Conservation (phyloP, 2,797 vertebrate species). For the Glossophaga mutica region DNA sequence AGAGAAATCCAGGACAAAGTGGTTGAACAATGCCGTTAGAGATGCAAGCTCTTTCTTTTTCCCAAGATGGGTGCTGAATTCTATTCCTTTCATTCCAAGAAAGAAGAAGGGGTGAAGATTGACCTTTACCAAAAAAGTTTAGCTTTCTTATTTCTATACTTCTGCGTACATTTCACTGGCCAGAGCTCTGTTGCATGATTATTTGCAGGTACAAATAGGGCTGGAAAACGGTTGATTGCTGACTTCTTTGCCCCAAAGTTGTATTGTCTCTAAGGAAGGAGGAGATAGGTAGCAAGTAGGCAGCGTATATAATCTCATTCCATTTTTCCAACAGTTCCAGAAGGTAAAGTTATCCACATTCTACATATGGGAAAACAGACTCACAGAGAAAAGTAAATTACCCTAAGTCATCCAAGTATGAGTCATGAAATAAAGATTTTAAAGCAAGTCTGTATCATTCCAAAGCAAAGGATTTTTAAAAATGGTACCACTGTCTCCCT, state of each 20-base stretch:
- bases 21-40: too few species aligned
- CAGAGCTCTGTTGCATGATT: not conserved
- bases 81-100: not conserved
- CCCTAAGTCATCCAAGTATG: slow-evolving; percentile 44
- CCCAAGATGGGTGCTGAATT: not conserved
- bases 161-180: not conserved
- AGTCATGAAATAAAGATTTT: slow-evolving; percentile 49
- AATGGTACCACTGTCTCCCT: slow-evolving; percentile 18
- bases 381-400: slow-evolving; percentile 20
- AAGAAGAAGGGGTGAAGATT: not conserved
- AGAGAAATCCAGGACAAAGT: not conserved
- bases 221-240: not conserved
- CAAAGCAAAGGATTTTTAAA: slow-evolving; percentile 27
- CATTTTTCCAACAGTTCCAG: not conserved
- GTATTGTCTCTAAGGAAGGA: not conserved
- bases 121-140: not conserved
- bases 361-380: not conserved
- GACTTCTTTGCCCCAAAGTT: not conserved
- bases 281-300: not conserved
- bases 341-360: not conserved
- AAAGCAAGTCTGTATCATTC: slow-evolving; percentile 1
- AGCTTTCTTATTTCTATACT: not conserved
- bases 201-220: not conserved
- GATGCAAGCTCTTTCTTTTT: not conserved
- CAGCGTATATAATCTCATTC: not conserved